These are phyloP conservation scores for Chaetodon auriga DNA, from an alignment of 2,113 vertebrate genomes.

Conservation along the genomic window DNA sequence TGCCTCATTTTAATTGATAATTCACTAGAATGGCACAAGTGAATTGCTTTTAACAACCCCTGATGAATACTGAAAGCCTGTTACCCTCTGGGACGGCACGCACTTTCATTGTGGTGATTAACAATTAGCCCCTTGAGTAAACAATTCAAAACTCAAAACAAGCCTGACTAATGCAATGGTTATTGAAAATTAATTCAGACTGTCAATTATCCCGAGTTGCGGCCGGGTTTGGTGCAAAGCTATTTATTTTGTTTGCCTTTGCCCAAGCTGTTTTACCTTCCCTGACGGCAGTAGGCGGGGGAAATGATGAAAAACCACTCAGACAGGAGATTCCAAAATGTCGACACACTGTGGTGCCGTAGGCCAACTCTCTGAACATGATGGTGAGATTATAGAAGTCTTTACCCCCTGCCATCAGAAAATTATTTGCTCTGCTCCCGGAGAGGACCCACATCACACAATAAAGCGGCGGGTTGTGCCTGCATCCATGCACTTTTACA, in stretches of 20 bases:
- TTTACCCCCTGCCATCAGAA: constrained; percentile 66
- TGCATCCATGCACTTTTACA: constrained; percentile 43
- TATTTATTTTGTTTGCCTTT: constrained; percentile 42
- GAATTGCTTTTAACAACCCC: constrained; percentile 5
- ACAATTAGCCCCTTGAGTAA: constrained; percentile 11
- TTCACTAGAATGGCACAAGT: background rate
- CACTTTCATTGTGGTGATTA: background rate
- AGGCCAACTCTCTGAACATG: constrained; percentile 72
- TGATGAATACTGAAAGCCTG: constrained; percentile 29
- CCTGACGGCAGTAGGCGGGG: constrained; percentile 48
- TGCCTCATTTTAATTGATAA: constrained; percentile 14
- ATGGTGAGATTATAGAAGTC: constrained; percentile 71
- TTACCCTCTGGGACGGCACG: background rate
- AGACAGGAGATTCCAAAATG: constrained; percentile 78
- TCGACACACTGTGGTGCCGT: constrained; percentile 63
- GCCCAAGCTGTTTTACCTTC: constrained; percentile 43
- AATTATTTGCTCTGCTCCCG: constrained; percentile 69
- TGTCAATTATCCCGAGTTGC: constrained; percentile 21
- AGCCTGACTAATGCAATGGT: background rate
- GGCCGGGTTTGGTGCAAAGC: constrained; percentile 20
- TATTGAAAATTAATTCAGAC: constrained; percentile 17
- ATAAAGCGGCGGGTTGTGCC: constrained; percentile 43
- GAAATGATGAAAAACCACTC: constrained; percentile 75
- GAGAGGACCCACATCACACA: constrained; percentile 56
- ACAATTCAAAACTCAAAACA: constrained; percentile 17